Evolutionary conservation across 2,797 vertebrate genomes (phyloP), one percentile per base, ranked within the genome.

Genomic region (Mormyrops attenuatus): DNA sequence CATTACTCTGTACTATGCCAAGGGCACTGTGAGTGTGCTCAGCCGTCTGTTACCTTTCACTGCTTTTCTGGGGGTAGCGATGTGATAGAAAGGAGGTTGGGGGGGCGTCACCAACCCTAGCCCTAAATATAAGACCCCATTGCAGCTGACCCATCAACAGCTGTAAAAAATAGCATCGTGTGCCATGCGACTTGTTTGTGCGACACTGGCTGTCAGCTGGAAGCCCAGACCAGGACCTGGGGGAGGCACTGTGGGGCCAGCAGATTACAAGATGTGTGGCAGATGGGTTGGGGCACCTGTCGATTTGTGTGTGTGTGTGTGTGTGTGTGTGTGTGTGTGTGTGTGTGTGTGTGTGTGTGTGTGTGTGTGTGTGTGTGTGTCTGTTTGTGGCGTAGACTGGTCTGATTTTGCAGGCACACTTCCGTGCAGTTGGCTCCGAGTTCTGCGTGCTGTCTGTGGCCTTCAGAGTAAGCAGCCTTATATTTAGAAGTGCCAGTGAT

Each of bases 401-500:
- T 85, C 41, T 49, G 47, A 44, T 9, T 85, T 26, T 13, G 47
- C 41, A 22, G 3, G 13, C 26, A 52, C 49, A 85, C 82, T 44
- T 80, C 15, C 15, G 15, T 80, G 17, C 3, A 3, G 85, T 57
- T 41, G 34, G 34, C 15, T 57, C 2, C 41, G 30, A 87, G 13
- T 53, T 86, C 85, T 87, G 85, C 34, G 4, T 87, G 20, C 11
- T 34, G 4, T 60, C 50, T 41, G 30, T 38, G 53, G 53, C 30
- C 85, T 90, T 44, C 89, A 90, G 80, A 90, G 88, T 89, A 85
- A 73, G 60, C 69, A 3, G 89, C 44, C 47, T 82, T 60, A 55
- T 88, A 88, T 20, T 57, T 85, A 53, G 50, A 90, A 60, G 63
- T 38, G 6, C 26, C 77, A 44, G 52, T 92, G 87, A 90, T n/a